These are phyloP conservation scores for Lissocephala sabroskyi DNA, from an alignment of 2,888 invertebrate genomes.

Conservation along the genomic window DNA sequence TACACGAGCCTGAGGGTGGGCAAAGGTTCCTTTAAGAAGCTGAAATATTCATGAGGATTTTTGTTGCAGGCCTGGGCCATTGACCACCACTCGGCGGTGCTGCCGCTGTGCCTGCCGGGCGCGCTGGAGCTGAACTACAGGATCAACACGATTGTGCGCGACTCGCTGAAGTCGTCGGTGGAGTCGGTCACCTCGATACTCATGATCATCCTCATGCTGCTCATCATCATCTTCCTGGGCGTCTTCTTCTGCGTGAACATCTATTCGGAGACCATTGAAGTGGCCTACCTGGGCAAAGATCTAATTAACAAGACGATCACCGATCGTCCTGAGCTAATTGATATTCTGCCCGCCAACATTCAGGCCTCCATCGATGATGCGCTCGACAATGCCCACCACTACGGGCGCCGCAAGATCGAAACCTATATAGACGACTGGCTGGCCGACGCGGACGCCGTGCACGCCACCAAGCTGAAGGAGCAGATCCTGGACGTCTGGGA, in stretches of 20 bases:
- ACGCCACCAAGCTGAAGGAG: slow-evolving; percentile 86
- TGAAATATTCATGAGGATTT: too few relatives aligned
- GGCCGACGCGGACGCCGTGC: slow-evolving; percentile 84
- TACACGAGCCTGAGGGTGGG: slow-evolving; percentile 48
- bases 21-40: too few relatives aligned
- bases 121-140: slow-evolving; percentile 80
- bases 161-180: slow-evolving; percentile 81
- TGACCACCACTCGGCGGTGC: slow-evolving; percentile 76
- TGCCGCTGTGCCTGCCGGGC: slow-evolving; percentile 85
- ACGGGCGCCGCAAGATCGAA: slow-evolving; percentile 92
- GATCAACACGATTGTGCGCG: slow-evolving; percentile 77
- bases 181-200: slow-evolving; percentile 90
- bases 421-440: slow-evolving; percentile 87
- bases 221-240: slow-evolving; percentile 84
- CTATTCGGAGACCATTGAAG: slow-evolving; percentile 93
- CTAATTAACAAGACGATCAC: slow-evolving; percentile 91
- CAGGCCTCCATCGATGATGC: slow-evolving; percentile 86
- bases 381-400: slow-evolving; percentile 92
- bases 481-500: slow-evolving; percentile 96
- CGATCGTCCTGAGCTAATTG: slow-evolving; percentile 88
- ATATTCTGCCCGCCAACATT: slow-evolving; percentile 80
- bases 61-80: slow-evolving; percentile 73
- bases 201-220: slow-evolving; percentile 88
- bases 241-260: slow-evolving; percentile 84
- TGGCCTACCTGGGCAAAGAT: slow-evolving; percentile 90